phyloP scores from a whole-genome alignment of 1,140 invertebrate genomes.

The Sesamia nonagrioides region DNA sequence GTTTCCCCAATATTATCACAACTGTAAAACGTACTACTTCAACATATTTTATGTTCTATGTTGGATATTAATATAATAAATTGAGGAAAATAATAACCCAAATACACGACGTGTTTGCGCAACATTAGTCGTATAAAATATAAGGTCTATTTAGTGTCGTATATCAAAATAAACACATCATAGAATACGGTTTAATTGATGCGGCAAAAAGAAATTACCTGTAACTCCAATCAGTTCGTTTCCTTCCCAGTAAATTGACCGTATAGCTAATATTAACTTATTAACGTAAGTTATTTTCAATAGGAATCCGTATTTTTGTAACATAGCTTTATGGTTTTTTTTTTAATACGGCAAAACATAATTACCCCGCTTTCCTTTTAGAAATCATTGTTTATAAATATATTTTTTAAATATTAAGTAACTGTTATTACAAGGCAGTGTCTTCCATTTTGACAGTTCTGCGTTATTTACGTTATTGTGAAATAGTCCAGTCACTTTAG shows the following conservation, averaged over 20 bases:
- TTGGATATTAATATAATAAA: slow-evolving; percentile 1
- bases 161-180: slow-evolving; percentile 7
- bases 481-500: too few species aligned
- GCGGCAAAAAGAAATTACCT: not conserved
- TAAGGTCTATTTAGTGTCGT: not conserved
- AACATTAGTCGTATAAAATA: not conserved
- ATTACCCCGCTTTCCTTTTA: too few species aligned
- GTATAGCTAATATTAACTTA: not conserved
- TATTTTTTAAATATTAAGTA: too few species aligned
- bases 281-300: not conserved
- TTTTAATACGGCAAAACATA: too few species aligned
- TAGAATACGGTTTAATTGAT: not conserved
- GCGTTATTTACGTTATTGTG: too few species aligned
- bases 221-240: not conserved
- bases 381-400: too few species aligned
- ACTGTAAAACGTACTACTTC: not conserved
- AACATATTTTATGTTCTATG: not conserved
- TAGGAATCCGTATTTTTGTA: too few species aligned
- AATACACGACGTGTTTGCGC: not conserved
- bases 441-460: too few species aligned
- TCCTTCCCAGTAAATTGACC: not conserved
- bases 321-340: too few species aligned
- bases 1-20: too few species aligned
- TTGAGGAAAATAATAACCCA: not conserved
- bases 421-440: too few species aligned